phyloP scores from a whole-genome alignment of 2,113 vertebrate species.

The Pungitius pungitius region DNA sequence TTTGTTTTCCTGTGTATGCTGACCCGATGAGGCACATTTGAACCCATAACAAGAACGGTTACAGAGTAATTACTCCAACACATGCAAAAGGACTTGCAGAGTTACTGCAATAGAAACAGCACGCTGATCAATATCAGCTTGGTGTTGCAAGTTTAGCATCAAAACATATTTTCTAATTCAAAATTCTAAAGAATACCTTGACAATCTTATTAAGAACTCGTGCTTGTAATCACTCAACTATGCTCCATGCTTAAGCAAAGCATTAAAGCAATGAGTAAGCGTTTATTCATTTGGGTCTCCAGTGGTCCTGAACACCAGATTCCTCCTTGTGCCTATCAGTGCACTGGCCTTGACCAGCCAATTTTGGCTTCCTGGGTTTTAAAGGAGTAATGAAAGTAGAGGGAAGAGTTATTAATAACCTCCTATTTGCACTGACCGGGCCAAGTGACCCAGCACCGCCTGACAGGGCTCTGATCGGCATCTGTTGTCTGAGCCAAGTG shows the following conservation, averaged over 20 bases:
- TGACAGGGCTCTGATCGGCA: slow-evolving; percentile 61
- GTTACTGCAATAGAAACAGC: neutral
- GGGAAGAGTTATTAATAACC: slow-evolving; percentile 69
- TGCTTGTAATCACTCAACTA: slow-evolving; percentile 26
- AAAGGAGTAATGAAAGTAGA: slow-evolving; percentile 70
- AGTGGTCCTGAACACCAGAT: slow-evolving; percentile 55
- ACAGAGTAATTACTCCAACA: slow-evolving; percentile 21
- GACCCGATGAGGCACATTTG: slow-evolving; percentile 26
- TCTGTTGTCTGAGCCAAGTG: slow-evolving; percentile 54
- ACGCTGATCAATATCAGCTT: neutral
- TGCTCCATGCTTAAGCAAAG: slow-evolving; percentile 13
- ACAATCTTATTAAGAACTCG: neutral
- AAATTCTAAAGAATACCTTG: neutral
- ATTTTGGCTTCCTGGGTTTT: slow-evolving; percentile 70
- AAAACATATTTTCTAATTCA: neutral
- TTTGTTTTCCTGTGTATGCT: slow-evolving; percentile 54
- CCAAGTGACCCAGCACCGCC: slow-evolving; percentile 71
- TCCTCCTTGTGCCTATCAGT: slow-evolving; percentile 60
- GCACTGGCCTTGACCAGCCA: slow-evolving; percentile 65
- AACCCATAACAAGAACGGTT: slow-evolving; percentile 9
- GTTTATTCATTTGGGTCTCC: slow-evolving; percentile 47
- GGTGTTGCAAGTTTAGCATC: neutral
- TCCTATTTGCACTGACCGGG: slow-evolving; percentile 57
- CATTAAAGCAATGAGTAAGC: slow-evolving; percentile 27
- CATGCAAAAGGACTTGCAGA: neutral